Conservation (phyloP, 2,797 vertebrate species). For the Pangasius mekongensis region DNA sequence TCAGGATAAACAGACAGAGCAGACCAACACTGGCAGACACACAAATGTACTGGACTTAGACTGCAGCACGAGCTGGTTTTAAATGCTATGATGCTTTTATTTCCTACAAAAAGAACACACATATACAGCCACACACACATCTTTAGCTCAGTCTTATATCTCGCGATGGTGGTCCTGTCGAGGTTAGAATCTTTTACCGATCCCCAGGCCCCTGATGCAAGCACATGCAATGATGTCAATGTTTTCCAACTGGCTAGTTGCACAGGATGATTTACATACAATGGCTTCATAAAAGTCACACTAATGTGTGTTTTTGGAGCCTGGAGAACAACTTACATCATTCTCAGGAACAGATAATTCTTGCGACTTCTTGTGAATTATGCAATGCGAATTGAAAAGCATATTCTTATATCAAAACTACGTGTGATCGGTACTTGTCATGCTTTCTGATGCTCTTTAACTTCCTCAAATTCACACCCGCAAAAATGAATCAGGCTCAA, state of each 20-base stretch:
- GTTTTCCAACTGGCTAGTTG: slow-evolving; percentile 68
- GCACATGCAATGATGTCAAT: slow-evolving; percentile 76
- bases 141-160: slow-evolving; percentile 72
- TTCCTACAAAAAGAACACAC: slow-evolving; percentile 9
- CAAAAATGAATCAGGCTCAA: not conserved
- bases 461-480: not conserved
- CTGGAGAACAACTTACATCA: not conserved
- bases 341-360: not conserved
- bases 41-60: not conserved
- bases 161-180: slow-evolving; percentile 65
- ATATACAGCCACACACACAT: slow-evolving; percentile 48
- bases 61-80: not conserved
- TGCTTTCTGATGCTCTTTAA: not conserved
- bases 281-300: not conserved
- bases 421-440: not conserved
- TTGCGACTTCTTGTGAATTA: not conserved
- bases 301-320: slow-evolving; percentile 29
- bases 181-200: slow-evolving; percentile 68
- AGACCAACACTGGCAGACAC: slow-evolving; percentile 36
- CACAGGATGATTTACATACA: slow-evolving; percentile 65
- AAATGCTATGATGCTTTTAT: slow-evolving; percentile 11
- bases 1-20: slow-evolving; percentile 53
- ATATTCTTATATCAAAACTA: not conserved
- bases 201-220: slow-evolving; percentile 65
- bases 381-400: not conserved